Conservation (phyloP, 2,113 vertebrate species). For the Hoplias malabaricus region DNA sequence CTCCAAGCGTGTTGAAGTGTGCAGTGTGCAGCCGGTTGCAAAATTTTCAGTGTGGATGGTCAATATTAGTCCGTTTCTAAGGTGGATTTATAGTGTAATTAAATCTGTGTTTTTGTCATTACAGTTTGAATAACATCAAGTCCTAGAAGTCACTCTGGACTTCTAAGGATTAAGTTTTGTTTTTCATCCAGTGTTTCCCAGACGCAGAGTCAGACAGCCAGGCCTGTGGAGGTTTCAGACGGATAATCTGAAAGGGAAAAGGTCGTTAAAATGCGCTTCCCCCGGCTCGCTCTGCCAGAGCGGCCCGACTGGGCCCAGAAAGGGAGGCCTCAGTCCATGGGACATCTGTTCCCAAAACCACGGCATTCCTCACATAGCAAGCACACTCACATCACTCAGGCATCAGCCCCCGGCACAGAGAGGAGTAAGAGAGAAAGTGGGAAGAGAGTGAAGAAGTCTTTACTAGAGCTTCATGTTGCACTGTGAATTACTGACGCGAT, state of each 20-base stretch:
- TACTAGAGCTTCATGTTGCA: neutral
- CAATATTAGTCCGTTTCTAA: too few species aligned
- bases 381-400: conserved; percentile 37
- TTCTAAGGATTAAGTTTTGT: neutral
- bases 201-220: conserved; percentile 47
- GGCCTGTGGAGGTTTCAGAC: conserved; percentile 63
- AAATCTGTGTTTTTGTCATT: too few species aligned
- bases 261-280: conserved; percentile 50
- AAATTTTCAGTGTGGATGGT: too few species aligned
- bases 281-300: conserved; percentile 10
- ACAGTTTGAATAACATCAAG: neutral
- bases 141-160: neutral
- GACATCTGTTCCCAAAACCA: conserved; percentile 67
- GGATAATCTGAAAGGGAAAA: conserved; percentile 70
- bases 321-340: conserved; percentile 29
- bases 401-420: conserved; percentile 21
- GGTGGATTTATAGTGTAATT: neutral
- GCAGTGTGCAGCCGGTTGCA: too few species aligned
- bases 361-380: conserved; percentile 65
- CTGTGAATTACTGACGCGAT: conserved; percentile 1
- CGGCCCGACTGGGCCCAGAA: neutral
- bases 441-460: conserved; percentile 45
- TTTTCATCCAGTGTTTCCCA: conserved; percentile 39
- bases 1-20: too few species aligned
- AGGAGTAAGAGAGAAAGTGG: conserved; percentile 47